A percentile compares a stretch with the other conserved stretches of the same genome.
Conservation (phyloP, 1,140 invertebrate species). For the honey bee (Apis mellifera) region DNA sequence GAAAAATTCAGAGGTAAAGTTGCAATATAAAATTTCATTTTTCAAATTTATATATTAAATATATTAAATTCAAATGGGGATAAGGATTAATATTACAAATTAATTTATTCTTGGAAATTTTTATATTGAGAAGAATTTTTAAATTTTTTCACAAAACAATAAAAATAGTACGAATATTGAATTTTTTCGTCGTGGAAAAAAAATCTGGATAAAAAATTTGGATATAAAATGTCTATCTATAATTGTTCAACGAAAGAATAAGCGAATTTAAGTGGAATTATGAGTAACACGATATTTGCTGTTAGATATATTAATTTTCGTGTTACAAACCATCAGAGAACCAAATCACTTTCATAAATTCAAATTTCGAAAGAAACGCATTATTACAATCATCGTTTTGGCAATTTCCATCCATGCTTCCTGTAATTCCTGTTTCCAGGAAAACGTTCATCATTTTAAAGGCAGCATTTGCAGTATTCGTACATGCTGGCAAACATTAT, state of each 20-base stretch:
- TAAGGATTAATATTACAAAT: no score
- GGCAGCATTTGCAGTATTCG: no score
- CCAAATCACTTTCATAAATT: background rate
- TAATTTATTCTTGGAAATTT: background rate
- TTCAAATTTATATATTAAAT: no score
- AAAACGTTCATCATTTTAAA: background rate
- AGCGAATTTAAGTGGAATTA: background rate
- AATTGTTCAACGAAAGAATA: no score
- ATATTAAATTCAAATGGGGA: no score
- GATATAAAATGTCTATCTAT: no score
- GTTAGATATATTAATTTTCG: background rate
- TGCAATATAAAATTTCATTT: no score
- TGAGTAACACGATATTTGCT: background rate
- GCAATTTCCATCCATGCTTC: background rate
- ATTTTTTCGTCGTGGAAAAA: no score
- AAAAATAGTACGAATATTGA: no score
- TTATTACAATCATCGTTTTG: background rate
- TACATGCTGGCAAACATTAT: background rate
- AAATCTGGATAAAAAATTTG: no score
- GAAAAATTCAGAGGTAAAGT: no score
- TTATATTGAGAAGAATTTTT: background rate
- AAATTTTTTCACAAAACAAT: background rate
- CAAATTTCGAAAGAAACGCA: background rate
- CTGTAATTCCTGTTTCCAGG: background rate
- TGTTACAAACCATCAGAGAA: background rate